Base-by-base conservation (phyloP, 2,797 vertebrate genomes). In the Sparus aurata region DNA sequence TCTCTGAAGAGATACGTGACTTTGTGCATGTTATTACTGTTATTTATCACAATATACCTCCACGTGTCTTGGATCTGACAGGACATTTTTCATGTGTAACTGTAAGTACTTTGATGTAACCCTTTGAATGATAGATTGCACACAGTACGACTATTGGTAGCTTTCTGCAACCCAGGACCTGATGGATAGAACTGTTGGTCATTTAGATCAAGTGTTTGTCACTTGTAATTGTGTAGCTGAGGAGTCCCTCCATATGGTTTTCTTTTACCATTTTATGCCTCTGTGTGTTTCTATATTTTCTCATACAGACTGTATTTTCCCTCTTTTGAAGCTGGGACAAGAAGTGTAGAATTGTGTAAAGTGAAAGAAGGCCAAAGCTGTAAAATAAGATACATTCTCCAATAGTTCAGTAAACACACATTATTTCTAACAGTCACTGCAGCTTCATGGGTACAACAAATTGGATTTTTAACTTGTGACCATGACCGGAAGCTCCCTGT, bases 21-120 rank as follows among this genome's bases (percentile, higher is more conserved):
- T 81, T 77, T 82, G 77, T 84, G 91, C 92, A 93, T 93, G 93
- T 87, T 82, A 30, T 85, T 87, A 75, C 73, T 88, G 89, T 88
- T 90, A 89, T 88, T 90, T 91, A 86, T 90, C 82, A 86, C 83
- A 20, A 77, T 80, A 91, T 92, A 92, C 92, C 91, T 93, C 91
- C 79, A 59, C 46, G 83, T 90, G 90, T 91, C 84, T 85, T 85
- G 85, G 75, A 45, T 75, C 73, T 84, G 49, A 80, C 75, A 49
- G 74, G 82, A 84, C 89, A 49, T 73, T 45, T 70, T 76, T 83
- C 59, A 83, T 46, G 69, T 80, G 76, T 65, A 70, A 76, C 74
- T 84, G 55, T 84, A 73, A 80, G 71, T 75, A 82, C 65, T 70
- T 70, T 65, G 78, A 76, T 66, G 72, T 74, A 78, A 79, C 75